phyloP scores from a whole-genome alignment of 2,888 invertebrate species.

The Nowickia ferox region DNA sequence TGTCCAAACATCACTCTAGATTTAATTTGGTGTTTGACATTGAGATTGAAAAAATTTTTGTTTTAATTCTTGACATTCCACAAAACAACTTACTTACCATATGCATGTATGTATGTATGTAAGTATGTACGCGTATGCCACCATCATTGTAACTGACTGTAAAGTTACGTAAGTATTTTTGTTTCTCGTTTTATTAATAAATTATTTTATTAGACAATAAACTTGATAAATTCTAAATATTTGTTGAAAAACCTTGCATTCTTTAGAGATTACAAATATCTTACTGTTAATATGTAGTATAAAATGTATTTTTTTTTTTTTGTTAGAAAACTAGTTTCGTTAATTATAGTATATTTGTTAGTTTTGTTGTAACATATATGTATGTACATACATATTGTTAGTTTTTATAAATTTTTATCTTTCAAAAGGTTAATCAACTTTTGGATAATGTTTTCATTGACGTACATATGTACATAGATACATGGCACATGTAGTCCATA shows the following conservation, averaged over 20 bases:
- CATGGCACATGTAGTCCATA: too few relatives aligned
- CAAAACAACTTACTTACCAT: neutral
- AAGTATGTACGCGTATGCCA: too few relatives aligned
- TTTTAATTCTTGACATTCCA: slow-evolving; percentile 28
- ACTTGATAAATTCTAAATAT: slow-evolving; percentile 41
- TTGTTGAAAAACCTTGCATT: slow-evolving; percentile 57
- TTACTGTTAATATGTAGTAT: slow-evolving; percentile 14
- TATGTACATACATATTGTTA: neutral
- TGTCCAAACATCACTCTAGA: neutral
- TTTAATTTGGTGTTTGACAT: slow-evolving; percentile 57
- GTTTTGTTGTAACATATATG: neutral
- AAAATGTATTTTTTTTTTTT: neutral
- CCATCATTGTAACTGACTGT: slow-evolving; percentile 14
- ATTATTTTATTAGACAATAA: slow-evolving; percentile 52
- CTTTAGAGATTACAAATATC: slow-evolving; percentile 41
- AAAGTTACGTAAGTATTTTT: slow-evolving; percentile 25
- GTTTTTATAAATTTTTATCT: neutral
- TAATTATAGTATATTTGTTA: neutral
- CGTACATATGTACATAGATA: too few relatives aligned
- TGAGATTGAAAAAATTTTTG: slow-evolving; percentile 42
- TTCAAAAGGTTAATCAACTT: neutral
- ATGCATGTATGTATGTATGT: too few relatives aligned
- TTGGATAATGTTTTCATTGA: neutral
- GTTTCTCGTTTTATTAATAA: slow-evolving; percentile 36
- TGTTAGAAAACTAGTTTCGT: slow-evolving; percentile 10